Conservation (phyloP, 2,888 invertebrate species). For the Melikaiella ostensackeni region DNA sequence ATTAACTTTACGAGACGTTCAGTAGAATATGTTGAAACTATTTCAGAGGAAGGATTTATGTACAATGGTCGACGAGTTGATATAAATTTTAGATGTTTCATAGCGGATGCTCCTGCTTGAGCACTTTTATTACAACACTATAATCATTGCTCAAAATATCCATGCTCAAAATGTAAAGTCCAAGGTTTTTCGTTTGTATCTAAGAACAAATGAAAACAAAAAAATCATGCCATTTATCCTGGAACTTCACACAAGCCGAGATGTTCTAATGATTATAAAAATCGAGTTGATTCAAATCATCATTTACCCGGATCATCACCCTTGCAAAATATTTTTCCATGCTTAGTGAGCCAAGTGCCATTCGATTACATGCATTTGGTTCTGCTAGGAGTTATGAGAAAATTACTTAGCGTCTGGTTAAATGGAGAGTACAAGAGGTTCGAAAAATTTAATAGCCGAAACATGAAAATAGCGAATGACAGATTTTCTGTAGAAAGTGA, state of each 20-base stretch:
- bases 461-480: constrained; percentile 4
- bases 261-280: constrained; percentile 38
- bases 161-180: constrained; percentile 21
- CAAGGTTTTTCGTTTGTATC: background rate
- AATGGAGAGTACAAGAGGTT: constrained; percentile 18
- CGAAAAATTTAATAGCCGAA: background rate
- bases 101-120: background rate
- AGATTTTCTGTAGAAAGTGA: too few relatives aligned
- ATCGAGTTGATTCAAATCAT: constrained; percentile 24
- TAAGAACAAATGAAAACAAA: constrained; percentile 15
- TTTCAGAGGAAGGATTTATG: too few relatives aligned
- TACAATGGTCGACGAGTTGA: too few relatives aligned
- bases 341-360: background rate
- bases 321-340: constrained; percentile 20
- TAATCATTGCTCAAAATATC: background rate
- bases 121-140: background rate
- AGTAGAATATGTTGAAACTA: too few relatives aligned
- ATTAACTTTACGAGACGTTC: too few relatives aligned
- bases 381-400: constrained; percentile 8
- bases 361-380: too few relatives aligned
- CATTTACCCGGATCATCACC: constrained; percentile 34
- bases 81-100: too few relatives aligned
- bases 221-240: constrained; percentile 10
- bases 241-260: constrained; percentile 23
- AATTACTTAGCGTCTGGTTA: constrained; percentile 37